Base-by-base conservation (phyloP, 2,113 vertebrate species). In the Odontophorus gujanensis region DNA sequence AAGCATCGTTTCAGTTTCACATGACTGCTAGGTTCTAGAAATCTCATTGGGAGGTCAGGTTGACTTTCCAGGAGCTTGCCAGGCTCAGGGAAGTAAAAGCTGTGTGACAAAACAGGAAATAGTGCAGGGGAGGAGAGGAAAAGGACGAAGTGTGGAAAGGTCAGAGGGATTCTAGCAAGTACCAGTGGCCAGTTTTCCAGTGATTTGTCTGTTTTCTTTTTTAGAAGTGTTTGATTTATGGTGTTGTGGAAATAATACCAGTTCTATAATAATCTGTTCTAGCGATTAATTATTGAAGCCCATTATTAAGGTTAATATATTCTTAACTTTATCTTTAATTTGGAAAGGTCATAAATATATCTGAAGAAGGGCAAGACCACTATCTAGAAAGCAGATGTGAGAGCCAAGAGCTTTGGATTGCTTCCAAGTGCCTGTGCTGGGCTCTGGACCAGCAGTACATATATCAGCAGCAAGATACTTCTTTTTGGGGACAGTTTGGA, bases 21-120 rank as follows among this genome's bases (percentile, higher is more conserved):
- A 66, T 95, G 94, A 65, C 2, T 53, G 67, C 59, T 85, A 3
- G 36, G 5, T 93, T 78, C 66, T 92, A 80, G 78, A 92, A 96
- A 92, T 96, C 87, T 85, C 25, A 11, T 96, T 95, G 92, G 89
- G 94, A 95, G 92, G 88, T 83, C 84, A 90, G 2, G 68, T 36
- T 76, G 45, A 88, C 77, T 95, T 95, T 91, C 81, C 48, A 48
- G 65, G 80, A 81, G 86, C 62, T 71, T 83, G 36, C 85, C 71
- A 74, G 68, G 32, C 61, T 87, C 81, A 90, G 61, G 47, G 34
- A 78, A 73, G 86, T 85, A 95, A 76, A 87, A 85, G 26, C 22
- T 14, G 2, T 68, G 12, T 75, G 90, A 59, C 43, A 85, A 62
- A 92, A 8, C 4, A 69, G 47, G 81, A 83, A 84, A 62, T 59